Base-by-base conservation (phyloP, 2,888 invertebrate genomes). In the Erebia aethiops region DNA sequence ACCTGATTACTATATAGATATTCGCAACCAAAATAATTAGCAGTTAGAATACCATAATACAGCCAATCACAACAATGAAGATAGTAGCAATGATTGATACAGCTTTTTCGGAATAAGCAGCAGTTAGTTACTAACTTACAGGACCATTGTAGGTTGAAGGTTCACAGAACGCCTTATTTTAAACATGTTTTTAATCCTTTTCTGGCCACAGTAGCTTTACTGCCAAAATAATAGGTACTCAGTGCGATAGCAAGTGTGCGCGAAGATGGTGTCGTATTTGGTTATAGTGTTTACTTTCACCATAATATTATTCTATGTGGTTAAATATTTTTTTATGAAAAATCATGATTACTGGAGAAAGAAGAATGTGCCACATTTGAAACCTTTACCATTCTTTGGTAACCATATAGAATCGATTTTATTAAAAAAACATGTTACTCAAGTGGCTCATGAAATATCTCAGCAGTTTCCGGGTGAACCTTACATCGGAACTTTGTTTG, bases 401-500 rank as follows among this genome's bases (percentile, higher is more conserved):
- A 56, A 66, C 43, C 54, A 66, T 14, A 56, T 54, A 18, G 56
- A 66, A 18, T 13, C 43, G 16, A 56, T 66, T 56, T 43, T 66
- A 18, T 43, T 66, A 14, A 56, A 66, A 43, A 66, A 66, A 21
- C 66, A 66, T 14, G 41, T 10, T 9, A 43, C 66, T 1, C 61
- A 80, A 16, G 74, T 81, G 1, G 71, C 77, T 1, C 82, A 82
- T 51, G 76, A 81, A 21, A 78, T 90, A 7, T 88, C 87, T 69
- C 13, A 66, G 56, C 41, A 79, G 43, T 86, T 86, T 35, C 85
- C 87, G 0, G 74, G 81, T 1, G 85, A 74, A 14, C 86, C 89
- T 0, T 84, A 82, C 62, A 70, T 91, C 2, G 91, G 91, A 72
- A 70, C 82, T 0, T 89, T 80, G 70, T 87, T 79, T 16, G 89